These are phyloP conservation scores for Bombus superbus DNA, from an alignment of 1,140 invertebrate genomes.

Conservation along the genomic window DNA sequence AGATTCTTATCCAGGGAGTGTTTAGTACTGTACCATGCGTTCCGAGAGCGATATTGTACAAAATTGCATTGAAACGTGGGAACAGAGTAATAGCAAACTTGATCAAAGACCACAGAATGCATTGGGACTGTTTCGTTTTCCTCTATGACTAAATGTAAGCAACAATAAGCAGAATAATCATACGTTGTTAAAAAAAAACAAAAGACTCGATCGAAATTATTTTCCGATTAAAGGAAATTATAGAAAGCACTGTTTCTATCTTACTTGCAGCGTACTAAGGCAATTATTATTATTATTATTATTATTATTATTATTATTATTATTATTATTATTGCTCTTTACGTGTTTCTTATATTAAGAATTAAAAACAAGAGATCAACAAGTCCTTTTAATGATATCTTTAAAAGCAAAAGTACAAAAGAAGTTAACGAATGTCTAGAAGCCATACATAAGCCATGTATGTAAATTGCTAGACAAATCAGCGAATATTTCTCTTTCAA, in stretches of 20 bases:
- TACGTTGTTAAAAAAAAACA: constrained; percentile 31
- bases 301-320: constrained; percentile 18
- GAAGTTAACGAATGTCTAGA: constrained; percentile 44
- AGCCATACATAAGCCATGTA: constrained; percentile 65
- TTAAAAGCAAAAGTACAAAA: constrained; percentile 22
- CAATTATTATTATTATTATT: constrained; percentile 35
- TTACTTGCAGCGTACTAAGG: constrained; percentile 36
- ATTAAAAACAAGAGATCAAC: constrained; percentile 27
- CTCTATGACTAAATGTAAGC: constrained; percentile 55
- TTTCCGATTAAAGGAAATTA: constrained; percentile 21
- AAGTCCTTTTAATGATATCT: constrained; percentile 6
- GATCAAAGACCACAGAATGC: constrained; percentile 44
- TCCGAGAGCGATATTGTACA: constrained; percentile 37
- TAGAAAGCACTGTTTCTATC: constrained; percentile 44
- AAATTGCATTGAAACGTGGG: constrained; percentile 15
- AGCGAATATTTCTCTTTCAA: constrained; percentile 29
- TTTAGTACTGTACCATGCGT: constrained; percentile 68
- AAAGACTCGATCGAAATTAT: constrained; percentile 35
- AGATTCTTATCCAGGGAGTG: constrained; percentile 57
- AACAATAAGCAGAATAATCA: constrained; percentile 57
- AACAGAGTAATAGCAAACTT: not conserved
- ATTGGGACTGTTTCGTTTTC: constrained; percentile 61
- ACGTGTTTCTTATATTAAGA: constrained; percentile 37
- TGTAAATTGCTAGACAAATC: constrained; percentile 55
- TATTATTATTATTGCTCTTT: constrained; percentile 37